Evolutionary conservation across 30 jellyfish, hydroid and myxozoan species (phyloP).

Genomic region (Cassiopea andromeda): DNA sequence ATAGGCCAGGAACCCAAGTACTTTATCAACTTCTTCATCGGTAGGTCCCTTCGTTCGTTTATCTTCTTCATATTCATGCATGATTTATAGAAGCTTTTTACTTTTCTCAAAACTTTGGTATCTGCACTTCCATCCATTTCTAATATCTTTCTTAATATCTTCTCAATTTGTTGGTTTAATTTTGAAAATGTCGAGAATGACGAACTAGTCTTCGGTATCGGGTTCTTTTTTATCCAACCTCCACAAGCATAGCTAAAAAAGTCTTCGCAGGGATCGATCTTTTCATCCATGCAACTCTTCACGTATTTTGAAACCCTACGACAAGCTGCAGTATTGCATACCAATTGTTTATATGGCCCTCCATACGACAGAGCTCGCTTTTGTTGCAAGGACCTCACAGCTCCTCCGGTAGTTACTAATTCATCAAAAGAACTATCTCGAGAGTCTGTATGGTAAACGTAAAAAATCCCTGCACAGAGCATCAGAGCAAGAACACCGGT

Average conservation of each 20-base stretch:
- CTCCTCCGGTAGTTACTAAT: slow-evolving; percentile 96
- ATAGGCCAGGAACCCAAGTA: slow-evolving; percentile 93
- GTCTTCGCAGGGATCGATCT: slow-evolving; percentile 85
- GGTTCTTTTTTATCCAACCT: slow-evolving; percentile 93
- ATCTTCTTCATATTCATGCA: slow-evolving; percentile 84
- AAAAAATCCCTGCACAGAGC: slow-evolving; percentile 77
- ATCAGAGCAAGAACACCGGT: slow-evolving; percentile 76
- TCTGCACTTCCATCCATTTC: slow-evolving; percentile 54
- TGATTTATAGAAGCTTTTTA: slow-evolving; percentile 80
- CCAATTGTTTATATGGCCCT: slow-evolving; percentile 39
- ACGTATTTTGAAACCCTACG: slow-evolving; percentile 71
- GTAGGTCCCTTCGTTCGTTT: slow-evolving; percentile 73
- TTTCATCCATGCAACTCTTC: slow-evolving; percentile 73
- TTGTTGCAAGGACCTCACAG: slow-evolving; percentile 78
- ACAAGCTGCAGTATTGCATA: slow-evolving; percentile 83
- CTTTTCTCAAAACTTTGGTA: slow-evolving; percentile 73
- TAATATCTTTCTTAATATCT: slow-evolving; percentile 76
- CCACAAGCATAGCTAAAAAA: slow-evolving; percentile 97
- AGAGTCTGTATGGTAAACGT: slow-evolving; percentile 80
- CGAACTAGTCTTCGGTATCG: slow-evolving; percentile 96
- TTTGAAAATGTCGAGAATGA: slow-evolving; percentile 94
- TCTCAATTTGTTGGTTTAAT: slow-evolving; percentile 91
- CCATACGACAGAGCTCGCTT: slow-evolving; percentile 42
- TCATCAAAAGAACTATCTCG: slow-evolving; percentile 91
- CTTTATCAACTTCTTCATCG: slow-evolving; percentile 79